phyloP scores from a whole-genome alignment of 1,140 invertebrate genomes.

The Nasonia longicornis region DNA sequence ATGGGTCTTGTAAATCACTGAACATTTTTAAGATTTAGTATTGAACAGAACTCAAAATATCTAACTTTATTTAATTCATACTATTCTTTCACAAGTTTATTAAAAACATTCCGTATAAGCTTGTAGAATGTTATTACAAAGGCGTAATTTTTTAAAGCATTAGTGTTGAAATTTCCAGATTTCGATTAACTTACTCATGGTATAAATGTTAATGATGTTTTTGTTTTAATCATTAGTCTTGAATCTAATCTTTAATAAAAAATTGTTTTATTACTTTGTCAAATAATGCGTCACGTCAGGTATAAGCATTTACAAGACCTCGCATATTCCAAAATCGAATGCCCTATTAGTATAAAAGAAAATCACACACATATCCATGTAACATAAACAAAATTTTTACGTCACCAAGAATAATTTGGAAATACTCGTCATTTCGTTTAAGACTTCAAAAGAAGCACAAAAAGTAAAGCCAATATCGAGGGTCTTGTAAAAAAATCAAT shows the following conservation, averaged over 20 bases:
- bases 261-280: background rate
- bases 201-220: background rate
- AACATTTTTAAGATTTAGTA: background rate
- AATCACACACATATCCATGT: slow-evolving; percentile 28
- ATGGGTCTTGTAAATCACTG: slow-evolving; percentile 30
- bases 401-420: background rate
- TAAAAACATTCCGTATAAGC: slow-evolving; percentile 15
- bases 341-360: slow-evolving; percentile 19
- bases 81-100: background rate
- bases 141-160: too few species aligned
- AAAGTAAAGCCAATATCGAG: background rate
- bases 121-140: background rate
- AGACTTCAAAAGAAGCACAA: background rate
- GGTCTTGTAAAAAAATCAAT: slow-evolving; percentile 19
- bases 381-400: background rate
- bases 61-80: background rate
- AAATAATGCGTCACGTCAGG: background rate
- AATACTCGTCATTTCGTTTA: background rate
- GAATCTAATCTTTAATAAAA: background rate
- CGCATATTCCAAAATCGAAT: background rate
- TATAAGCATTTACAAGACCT: slow-evolving; percentile 29
- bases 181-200: background rate
- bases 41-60: slow-evolving; percentile 14
- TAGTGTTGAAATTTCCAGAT: background rate
- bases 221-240: background rate